Conservation (phyloP, 2,797 vertebrate species). For the Synaphobranchus kaupii region DNA sequence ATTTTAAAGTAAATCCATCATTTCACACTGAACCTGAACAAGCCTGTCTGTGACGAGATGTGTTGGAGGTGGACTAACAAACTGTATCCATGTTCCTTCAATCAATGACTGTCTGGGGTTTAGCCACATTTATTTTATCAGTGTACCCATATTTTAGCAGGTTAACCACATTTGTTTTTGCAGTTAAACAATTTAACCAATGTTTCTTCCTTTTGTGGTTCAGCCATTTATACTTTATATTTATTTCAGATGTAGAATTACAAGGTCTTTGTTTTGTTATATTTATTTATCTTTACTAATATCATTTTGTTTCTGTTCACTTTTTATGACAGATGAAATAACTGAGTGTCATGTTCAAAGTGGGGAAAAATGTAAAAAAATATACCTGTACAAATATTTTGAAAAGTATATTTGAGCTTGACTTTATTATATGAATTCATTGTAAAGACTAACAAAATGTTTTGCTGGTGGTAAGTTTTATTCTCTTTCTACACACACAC, state of each 20-base stretch:
- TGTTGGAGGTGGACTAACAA: not conserved
- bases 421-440: not conserved
- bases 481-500: not conserved
- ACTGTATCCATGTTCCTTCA: not conserved
- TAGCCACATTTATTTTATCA: not conserved
- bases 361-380: not conserved
- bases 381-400: not conserved
- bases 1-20: not conserved
- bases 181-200: not conserved
- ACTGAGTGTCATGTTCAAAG: slow-evolving; percentile 21
- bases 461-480: not conserved
- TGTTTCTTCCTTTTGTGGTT: not conserved
- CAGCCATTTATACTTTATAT: not conserved
- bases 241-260: not conserved
- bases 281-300: not conserved
- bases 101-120: not conserved
- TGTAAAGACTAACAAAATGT: not conserved
- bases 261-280: not conserved
- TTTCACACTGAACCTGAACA: not conserved
- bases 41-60: not conserved
- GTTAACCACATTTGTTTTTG: not conserved
- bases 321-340: slow-evolving; percentile 23
- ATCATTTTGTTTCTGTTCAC: not conserved
- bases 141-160: not conserved
- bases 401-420: not conserved